phyloP scores from a whole-genome alignment of 2,797 vertebrate species.

The Argyrosomus regius region DNA sequence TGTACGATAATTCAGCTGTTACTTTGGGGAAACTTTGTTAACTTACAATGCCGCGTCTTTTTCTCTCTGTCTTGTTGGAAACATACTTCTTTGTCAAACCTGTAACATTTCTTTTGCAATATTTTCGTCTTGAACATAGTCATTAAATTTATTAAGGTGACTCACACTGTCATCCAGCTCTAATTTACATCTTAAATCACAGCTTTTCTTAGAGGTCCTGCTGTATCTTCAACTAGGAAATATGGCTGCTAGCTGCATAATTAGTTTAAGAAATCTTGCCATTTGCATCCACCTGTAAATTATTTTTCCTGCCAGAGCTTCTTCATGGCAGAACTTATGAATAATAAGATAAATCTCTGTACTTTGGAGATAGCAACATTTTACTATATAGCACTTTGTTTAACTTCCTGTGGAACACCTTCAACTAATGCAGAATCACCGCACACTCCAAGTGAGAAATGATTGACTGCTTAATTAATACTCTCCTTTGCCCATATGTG shows the following conservation, averaged over 20 bases:
- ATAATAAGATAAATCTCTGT: conserved; percentile 40
- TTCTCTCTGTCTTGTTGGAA: conserved; percentile 17
- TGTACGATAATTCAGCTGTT: conserved; percentile 22
- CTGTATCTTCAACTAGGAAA: conserved; percentile 5
- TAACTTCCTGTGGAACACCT: conserved; percentile 15
- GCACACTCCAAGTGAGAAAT: conserved; percentile 46
- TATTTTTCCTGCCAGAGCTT: conserved; percentile 30
- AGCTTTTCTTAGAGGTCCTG: conserved; percentile 32
- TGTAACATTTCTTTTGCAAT: conserved; percentile 9
- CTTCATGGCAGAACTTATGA: conserved; percentile 35
- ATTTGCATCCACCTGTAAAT: conserved; percentile 56
- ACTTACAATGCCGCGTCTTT: conserved; percentile 6
- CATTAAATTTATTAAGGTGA: conserved; percentile 40
- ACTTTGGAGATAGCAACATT: conserved; percentile 15
- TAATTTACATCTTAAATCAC: conserved; percentile 47
- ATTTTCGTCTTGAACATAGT: conserved; percentile 36
- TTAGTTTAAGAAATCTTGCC: conserved; percentile 41
- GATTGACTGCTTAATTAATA: conserved; percentile 75
- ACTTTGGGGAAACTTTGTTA: conserved; percentile 30
- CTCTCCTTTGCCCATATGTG: conserved; percentile 55
- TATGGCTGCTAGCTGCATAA: conserved; percentile 42
- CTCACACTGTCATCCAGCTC: background rate
- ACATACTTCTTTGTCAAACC: conserved; percentile 1
- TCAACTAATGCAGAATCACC: conserved; percentile 23
- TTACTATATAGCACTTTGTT: conserved; percentile 34